A percentile compares a stretch with the other conserved stretches of the same genome.
phyloP scores from a whole-genome alignment of 1,140 invertebrate species.

The Anastrepha ludens region DNA sequence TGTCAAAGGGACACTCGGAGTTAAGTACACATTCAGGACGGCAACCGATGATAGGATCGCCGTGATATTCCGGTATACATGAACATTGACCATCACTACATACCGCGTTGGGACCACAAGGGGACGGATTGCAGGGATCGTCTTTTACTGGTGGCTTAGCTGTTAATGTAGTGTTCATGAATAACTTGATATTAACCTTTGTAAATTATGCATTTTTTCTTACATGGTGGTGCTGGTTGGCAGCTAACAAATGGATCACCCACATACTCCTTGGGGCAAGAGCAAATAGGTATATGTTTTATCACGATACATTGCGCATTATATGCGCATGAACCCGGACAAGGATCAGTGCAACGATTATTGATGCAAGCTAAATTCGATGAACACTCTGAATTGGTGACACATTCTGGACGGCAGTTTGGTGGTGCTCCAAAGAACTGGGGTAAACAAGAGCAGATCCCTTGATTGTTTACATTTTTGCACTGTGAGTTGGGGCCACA shows the following conservation, averaged over 20 bases:
- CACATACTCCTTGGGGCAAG: conserved; percentile 79
- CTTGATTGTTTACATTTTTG: conserved; percentile 60
- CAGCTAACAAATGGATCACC: conserved; percentile 79
- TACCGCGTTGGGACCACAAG: conserved; percentile 81
- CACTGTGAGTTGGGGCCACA: conserved; percentile 69
- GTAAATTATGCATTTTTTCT: conserved; percentile 73
- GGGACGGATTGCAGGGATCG: conserved; percentile 80
- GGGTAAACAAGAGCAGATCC: conserved; percentile 76
- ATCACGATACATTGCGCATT: conserved; percentile 81
- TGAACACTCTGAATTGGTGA: conserved; percentile 77
- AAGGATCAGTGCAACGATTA: conserved; percentile 78
- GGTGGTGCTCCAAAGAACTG: conserved; percentile 76
- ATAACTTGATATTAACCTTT: not conserved
- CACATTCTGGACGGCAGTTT: conserved; percentile 79
- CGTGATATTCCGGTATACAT: conserved; percentile 78
- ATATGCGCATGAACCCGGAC: conserved; percentile 78
- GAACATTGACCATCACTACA: conserved; percentile 79
- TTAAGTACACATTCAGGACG: conserved; percentile 68
- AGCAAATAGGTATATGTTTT: conserved; percentile 80
- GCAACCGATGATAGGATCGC: conserved; percentile 73
- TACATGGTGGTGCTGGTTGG: conserved; percentile 64
- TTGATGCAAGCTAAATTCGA: conserved; percentile 76
- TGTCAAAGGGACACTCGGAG: conserved; percentile 77
- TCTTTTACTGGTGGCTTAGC: conserved; percentile 69
- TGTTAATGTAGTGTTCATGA: conserved; percentile 72